A percentile compares a stretch with the other conserved stretches of the same genome.
Conservation (phyloP, 2,888 invertebrate species). For the Auanema sp. region DNA sequence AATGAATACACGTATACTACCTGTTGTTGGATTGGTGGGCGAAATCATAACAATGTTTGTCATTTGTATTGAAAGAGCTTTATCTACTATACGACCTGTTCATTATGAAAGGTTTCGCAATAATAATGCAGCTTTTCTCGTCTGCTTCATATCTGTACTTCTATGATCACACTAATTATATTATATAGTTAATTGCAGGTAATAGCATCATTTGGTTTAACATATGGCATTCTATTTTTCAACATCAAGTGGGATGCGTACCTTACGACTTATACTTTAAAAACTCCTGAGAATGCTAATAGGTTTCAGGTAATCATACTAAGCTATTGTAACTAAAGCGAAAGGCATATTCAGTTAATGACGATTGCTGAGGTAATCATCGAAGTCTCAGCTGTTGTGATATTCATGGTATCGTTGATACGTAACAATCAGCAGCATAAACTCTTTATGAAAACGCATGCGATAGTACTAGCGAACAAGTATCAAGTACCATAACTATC, state of each 20-base stretch:
- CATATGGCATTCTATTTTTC: too few species aligned
- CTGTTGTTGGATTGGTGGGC: neutral
- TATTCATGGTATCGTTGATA: neutral
- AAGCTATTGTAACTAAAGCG: neutral
- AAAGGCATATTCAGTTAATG: neutral
- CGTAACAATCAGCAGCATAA: neutral
- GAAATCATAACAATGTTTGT: neutral
- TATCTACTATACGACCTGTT: slow-evolving; percentile 1
- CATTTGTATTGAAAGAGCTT: neutral
- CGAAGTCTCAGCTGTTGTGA: too few species aligned
- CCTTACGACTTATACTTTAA: slow-evolving; percentile 13
- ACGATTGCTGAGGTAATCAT: too few species aligned
- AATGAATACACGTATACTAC: neutral
- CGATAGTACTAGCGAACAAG: neutral
- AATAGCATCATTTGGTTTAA: too few species aligned
- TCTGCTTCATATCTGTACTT: neutral
- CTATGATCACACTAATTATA: neutral
- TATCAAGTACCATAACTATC: neutral
- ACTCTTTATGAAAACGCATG: neutral
- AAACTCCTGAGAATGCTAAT: slow-evolving; percentile 5
- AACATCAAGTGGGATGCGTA: neutral
- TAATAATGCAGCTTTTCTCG: neutral
- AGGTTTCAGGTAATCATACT: slow-evolving; percentile 12
- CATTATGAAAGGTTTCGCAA: neutral
- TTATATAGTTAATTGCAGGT: too few species aligned